These are phyloP conservation scores for Amphiprion ocellaris DNA, from an alignment of 2,113 vertebrate species.

Conservation along the genomic window DNA sequence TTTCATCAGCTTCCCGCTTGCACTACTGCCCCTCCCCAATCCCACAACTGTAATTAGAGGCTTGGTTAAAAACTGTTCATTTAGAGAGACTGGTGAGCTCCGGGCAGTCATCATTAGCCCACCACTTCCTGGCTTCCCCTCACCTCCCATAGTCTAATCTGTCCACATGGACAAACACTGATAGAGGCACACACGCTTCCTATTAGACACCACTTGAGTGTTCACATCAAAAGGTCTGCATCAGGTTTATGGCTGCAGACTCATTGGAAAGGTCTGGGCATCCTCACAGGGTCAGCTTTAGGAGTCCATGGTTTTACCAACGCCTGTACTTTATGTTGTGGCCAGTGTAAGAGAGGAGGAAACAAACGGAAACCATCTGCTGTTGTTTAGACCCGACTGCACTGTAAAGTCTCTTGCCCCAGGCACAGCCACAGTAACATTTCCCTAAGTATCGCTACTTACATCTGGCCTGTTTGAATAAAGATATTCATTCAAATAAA, in stretches of 20 bases:
- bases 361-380: conserved; percentile 62
- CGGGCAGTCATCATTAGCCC: conserved; percentile 73
- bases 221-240: conserved; percentile 75
- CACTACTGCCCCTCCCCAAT: conserved; percentile 9
- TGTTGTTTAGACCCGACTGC: conserved; percentile 32
- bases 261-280: conserved; percentile 68
- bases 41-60: conserved; percentile 71
- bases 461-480: conserved; percentile 32
- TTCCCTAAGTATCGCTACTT: conserved; percentile 15
- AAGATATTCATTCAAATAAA: conserved; percentile 30
- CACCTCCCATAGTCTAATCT: conserved; percentile 47
- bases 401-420: not conserved
- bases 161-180: conserved; percentile 60
- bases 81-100: conserved; percentile 51
- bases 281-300: conserved; percentile 50
- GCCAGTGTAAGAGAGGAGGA: conserved; percentile 27
- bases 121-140: conserved; percentile 73
- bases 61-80: conserved; percentile 59
- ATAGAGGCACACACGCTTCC: conserved; percentile 70
- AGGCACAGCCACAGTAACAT: conserved; percentile 17
- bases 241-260: conserved; percentile 66
- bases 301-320: conserved; percentile 50
- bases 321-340: conserved; percentile 60
- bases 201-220: conserved; percentile 61
- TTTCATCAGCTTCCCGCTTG: conserved; percentile 37